Conservation (phyloP, 2,113 vertebrate genomes). For the Tachuris rubrigastra region DNA sequence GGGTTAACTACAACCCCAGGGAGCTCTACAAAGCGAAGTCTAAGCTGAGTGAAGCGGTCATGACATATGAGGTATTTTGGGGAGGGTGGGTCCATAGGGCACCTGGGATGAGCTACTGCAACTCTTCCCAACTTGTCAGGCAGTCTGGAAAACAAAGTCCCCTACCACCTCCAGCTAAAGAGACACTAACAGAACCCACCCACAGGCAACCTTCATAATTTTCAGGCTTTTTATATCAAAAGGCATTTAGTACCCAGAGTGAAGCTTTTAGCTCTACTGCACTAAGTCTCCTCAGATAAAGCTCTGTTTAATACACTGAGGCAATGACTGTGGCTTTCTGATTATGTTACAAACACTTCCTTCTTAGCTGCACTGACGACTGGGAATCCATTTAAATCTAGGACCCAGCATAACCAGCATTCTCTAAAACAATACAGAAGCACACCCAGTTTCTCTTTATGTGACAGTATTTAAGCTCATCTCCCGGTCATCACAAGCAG, state of each 20-base stretch:
- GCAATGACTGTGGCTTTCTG: background rate
- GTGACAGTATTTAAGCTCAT: background rate
- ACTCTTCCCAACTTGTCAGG: background rate
- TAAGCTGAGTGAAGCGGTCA: background rate
- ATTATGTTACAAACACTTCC: background rate
- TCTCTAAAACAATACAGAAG: background rate
- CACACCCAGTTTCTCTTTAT: background rate
- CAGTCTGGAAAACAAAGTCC: constrained; percentile 27
- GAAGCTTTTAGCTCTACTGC: constrained; percentile 13
- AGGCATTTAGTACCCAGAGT: constrained; percentile 1
- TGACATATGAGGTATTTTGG: background rate
- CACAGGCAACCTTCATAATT: constrained; percentile 14
- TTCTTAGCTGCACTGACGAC: background rate
- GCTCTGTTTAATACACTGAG: background rate
- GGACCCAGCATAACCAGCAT: background rate
- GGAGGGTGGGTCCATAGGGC: background rate
- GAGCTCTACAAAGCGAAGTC: background rate
- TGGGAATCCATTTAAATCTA: background rate
- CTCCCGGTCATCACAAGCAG: background rate
- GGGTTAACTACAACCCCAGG: background rate
- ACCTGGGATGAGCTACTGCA: background rate
- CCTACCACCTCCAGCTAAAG: constrained; percentile 14
- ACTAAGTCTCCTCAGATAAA: background rate
- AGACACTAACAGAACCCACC: constrained; percentile 9
- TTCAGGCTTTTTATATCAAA: constrained; percentile 28